Percentiles rank a stretch among this genome's conserved stretches.
Conservation (phyloP, 2,888 invertebrate species). For the Andricus curvator region DNA sequence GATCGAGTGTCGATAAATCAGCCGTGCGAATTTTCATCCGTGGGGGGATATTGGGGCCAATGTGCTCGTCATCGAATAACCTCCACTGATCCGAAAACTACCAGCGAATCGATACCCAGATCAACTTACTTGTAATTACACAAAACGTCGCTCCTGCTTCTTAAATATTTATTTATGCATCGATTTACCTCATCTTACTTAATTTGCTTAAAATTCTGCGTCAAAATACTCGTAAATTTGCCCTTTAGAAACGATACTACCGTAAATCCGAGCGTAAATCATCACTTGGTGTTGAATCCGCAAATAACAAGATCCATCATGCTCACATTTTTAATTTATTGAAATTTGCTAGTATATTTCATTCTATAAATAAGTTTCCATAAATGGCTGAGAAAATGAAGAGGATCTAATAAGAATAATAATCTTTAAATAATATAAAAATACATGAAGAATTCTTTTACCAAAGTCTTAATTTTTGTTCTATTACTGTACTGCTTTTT, state of each 20-base stretch:
- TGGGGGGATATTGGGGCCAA: slow-evolving; percentile 28
- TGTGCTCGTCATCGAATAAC: slow-evolving; percentile 37
- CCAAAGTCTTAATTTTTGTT: too few species aligned
- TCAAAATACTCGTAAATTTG: slow-evolving; percentile 30
- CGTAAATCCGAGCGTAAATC: neutral
- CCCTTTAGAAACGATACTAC: neutral
- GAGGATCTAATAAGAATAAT: neutral
- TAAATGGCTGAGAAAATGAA: neutral
- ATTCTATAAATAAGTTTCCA: neutral
- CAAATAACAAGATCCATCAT: too few species aligned
- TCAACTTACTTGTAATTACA: slow-evolving; percentile 20
- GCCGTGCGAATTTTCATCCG: slow-evolving; percentile 33
- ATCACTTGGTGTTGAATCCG: too few species aligned
- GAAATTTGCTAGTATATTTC: neutral
- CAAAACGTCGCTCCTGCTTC: neutral
- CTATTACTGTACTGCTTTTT: too few species aligned
- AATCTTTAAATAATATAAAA: neutral
- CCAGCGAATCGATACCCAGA: slow-evolving; percentile 7
- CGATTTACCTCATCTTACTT: slow-evolving; percentile 6
- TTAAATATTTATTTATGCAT: slow-evolving; percentile 29
- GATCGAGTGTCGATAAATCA: slow-evolving; percentile 59
- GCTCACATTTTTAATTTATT: neutral
- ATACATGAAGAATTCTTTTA: too few species aligned
- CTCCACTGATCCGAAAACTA: neutral
- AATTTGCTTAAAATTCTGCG: slow-evolving; percentile 13